Evolutionary conservation across 2,113 vertebrate genomes (phyloP), one percentile per base, ranked within the genome.

Genomic region (Hydrolagus affinis): DNA sequence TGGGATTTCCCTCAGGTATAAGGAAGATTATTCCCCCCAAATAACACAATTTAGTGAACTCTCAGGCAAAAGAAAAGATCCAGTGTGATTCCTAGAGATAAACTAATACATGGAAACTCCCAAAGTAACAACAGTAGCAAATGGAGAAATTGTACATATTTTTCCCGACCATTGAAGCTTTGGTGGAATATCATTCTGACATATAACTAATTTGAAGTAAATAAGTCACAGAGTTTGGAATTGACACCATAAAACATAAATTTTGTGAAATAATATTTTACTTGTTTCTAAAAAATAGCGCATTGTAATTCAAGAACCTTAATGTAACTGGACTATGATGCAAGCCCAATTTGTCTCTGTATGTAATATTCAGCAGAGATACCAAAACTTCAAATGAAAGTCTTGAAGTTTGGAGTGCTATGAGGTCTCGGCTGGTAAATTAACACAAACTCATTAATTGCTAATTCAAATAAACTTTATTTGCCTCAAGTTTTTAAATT

Each of bases 381-480:
- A 21, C 60, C 28, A 80, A 64, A 68, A 60, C 64, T 83, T 83
- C 60, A 66, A 83, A 83, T 83, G 28, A 25, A 44, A 83, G 62
- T 60, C 78, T 83, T 60, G 15, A 83, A 83, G 78, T 44, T 60
- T 66, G 25, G 62, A 14, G 66, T 83, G 78, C 78, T 60, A 60
- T 32, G 30, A 83, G 78, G 78, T 83, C 78, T 83, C 15, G 59
- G 60, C 62, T 83, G 59, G 15, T 83, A 68, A 11, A 83, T 83
- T 11, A 66, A 62, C 66, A 60, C 28, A 83, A 83, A 83, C 78
- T 83, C 78, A 83, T 83, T 83, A 66, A 83, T 83, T 83, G 62
- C 78, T 83, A 28, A 64, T 83, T 83, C 59, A 83, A 68, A 83
- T 83, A 62, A 83, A 83, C 78, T 83, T 83, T 83, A 83, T 66